Base-by-base conservation (phyloP, 2,113 vertebrate species). In the Malurus elegans region DNA sequence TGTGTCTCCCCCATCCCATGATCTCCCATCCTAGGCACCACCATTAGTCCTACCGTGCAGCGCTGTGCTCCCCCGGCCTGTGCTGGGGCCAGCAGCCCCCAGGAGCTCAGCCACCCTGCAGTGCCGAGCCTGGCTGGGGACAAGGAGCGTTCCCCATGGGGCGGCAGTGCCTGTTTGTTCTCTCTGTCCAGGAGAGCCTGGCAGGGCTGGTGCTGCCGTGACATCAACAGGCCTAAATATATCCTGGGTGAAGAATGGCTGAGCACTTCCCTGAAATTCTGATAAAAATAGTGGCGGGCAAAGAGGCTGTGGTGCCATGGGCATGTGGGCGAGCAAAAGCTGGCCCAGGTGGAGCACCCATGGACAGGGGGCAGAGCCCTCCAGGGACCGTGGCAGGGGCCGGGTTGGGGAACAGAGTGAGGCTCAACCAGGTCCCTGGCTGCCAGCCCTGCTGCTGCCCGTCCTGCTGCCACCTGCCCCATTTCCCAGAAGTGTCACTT, bases 281-380 rank as follows among this genome's bases (percentile, higher is more conserved):
- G 98, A 98, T 98, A 99, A 98, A 99, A 99, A 99, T 99, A 98
- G 98, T 98, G 97, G 91, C 12, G 38, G 92, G 62, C 88, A 42
- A 90, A 92, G 92, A 89, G 95, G 83, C 78, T 47, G 79, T 4
- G 9, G 97, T 31, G 6, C 67, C 20, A 3, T 0, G 14, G 54
- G 47, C 0, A 38, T 70, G 42, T 20, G 78, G 70, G 86, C 0
- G 2, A 88, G 74, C 36, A 14, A 75, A 79, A 76, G 40, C 79
- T 79, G 60, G 82, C 71, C n/a, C 51, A 1, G 5, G 56, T 23
- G 9, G 48, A 23, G 65, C 40, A 51, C 28, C 71, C 28, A 7
- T 5, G 12, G 79, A 36, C 60, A 4, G 4, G n/a, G 26, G 31
- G 26, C 61, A 85, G 26, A 78, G 26, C 56, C 44, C 51, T 61